A percentile compares a stretch with the other conserved stretches of the same genome.
phyloP scores from a whole-genome alignment of 2,113 vertebrate genomes.

The Coptodon rendalli region DNA sequence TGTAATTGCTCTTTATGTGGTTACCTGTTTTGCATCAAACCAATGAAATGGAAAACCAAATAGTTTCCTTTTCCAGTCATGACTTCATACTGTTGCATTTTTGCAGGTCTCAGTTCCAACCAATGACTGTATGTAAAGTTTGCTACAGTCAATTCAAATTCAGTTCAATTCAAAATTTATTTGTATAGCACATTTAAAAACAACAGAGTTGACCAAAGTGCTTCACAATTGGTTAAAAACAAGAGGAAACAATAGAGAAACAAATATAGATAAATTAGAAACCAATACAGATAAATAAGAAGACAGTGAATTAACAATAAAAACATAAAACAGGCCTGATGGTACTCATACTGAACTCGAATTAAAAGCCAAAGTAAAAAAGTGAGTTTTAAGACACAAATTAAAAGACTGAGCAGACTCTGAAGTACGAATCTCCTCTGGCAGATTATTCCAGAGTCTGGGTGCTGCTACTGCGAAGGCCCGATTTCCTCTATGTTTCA shows the following conservation, averaged over 20 bases:
- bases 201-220: not conserved
- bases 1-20: not conserved
- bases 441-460: not conserved
- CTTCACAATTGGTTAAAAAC: not conserved
- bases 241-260: not conserved
- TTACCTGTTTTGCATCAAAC: not conserved
- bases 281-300: not conserved
- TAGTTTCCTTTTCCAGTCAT: not conserved
- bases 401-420: not conserved
- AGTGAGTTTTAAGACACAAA: not conserved
- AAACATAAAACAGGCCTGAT: not conserved
- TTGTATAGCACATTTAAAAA: not conserved
- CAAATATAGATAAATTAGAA: not conserved
- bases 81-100: not conserved
- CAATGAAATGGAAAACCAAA: not conserved
- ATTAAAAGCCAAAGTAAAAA: not conserved
- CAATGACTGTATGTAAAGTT: not conserved
- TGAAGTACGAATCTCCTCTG: not conserved
- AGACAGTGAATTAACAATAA: not conserved
- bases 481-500: not conserved
- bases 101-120: not conserved
- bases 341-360: not conserved
- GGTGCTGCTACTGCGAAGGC: not conserved
- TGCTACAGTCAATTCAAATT: not conserved
- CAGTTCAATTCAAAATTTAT: not conserved